Evolutionary conservation across 2,113 vertebrate genomes (phyloP).

Genomic region (Natator depressus): DNA sequence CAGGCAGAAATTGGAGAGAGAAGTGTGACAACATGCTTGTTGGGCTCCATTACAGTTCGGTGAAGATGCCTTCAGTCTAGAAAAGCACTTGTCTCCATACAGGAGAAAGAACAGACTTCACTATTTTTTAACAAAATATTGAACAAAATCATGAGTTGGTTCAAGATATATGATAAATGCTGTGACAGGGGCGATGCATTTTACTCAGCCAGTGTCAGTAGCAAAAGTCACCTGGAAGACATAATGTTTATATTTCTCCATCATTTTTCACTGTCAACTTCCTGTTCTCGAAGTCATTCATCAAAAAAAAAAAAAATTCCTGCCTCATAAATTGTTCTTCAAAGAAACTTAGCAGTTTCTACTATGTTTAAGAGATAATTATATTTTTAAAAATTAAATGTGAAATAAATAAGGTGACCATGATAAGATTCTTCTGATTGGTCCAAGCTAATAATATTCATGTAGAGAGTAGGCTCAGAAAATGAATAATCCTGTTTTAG

Average conservation of each 20-base stretch:
- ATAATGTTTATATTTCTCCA: neutral
- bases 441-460: neutral
- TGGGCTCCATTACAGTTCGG: neutral
- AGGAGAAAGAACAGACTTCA: neutral
- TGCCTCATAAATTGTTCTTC: neutral
- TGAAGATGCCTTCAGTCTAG: neutral
- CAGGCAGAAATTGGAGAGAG: neutral
- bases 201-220: neutral
- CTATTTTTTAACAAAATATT: neutral
- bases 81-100: neutral
- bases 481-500: neutral
- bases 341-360: neutral
- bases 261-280: neutral
- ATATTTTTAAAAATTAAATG: neutral
- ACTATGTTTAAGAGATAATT: neutral
- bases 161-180: neutral
- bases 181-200: neutral
- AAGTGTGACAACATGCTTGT: neutral
- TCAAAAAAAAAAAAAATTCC: neutral
- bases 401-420: neutral
- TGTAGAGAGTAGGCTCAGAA: neutral
- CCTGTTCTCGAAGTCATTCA: neutral
- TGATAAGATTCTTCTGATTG: neutral
- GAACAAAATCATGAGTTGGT: neutral
- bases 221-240: neutral